phyloP scores from a whole-genome alignment of 2,888 invertebrate species.

The Holacanthella duospinosa region DNA sequence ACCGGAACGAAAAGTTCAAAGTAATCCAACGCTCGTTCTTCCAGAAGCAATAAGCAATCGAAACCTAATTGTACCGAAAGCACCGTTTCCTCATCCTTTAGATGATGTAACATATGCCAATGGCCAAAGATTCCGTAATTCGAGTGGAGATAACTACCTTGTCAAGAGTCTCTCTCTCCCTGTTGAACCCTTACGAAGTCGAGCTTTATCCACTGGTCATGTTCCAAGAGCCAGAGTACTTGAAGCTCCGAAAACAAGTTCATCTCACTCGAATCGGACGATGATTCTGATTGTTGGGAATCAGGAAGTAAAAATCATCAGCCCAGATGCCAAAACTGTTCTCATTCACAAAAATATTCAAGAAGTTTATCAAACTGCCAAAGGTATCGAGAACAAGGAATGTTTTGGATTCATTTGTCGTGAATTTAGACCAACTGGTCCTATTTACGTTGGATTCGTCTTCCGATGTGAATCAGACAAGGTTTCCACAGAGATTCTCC shows the following conservation, averaged over 20 bases:
- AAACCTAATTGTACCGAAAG: not conserved
- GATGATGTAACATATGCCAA: conserved; percentile 15
- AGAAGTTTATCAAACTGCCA: conserved; percentile 77
- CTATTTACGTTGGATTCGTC: conserved; percentile 70
- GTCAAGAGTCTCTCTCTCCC: conserved; percentile 27
- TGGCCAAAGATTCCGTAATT: conserved; percentile 14
- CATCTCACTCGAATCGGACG: conserved; percentile 68
- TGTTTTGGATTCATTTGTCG: conserved; percentile 89
- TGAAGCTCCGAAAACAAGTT: not conserved
- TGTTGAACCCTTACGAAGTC: conserved; percentile 42
- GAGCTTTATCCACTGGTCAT: conserved; percentile 42
- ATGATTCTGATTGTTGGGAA: conserved; percentile 86
- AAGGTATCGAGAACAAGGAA: conserved; percentile 67
- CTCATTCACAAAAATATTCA: conserved; percentile 75
- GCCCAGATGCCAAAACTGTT: conserved; percentile 82
- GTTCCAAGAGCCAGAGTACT: not conserved
- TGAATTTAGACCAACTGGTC: conserved; percentile 47
- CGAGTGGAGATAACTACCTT: conserved; percentile 27
- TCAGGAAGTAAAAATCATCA: conserved; percentile 76
- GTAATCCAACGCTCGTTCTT: not conserved
- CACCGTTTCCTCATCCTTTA: conserved; percentile 18
- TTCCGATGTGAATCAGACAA: conserved; percentile 80
- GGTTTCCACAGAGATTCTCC: conserved; percentile 68
- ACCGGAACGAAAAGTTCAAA: conserved; percentile 1
- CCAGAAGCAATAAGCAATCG: no score